Evolutionary conservation across 2,888 invertebrate genomes (phyloP), one percentile per base, ranked within the genome.

Genomic region (Coenonympha arcania): DNA sequence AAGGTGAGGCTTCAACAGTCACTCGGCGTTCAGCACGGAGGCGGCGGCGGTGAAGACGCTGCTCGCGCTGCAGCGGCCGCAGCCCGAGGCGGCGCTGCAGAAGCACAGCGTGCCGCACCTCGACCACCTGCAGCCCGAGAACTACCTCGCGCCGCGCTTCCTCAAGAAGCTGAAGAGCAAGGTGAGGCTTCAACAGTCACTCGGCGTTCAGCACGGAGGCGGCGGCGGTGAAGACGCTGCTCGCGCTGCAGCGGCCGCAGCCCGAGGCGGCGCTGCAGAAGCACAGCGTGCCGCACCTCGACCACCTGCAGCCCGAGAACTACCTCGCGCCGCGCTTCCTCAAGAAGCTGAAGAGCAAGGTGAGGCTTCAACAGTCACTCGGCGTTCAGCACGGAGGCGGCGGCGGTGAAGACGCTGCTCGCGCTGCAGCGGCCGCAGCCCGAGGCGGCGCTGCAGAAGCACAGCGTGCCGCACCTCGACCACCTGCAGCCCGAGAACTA

Each of bases 1-100:
- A n/a, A n/a, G n/a, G n/a, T n/a, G n/a, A n/a, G n/a, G n/a, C n/a
- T n/a, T n/a, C n/a, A n/a, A n/a, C n/a, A n/a, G n/a, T n/a, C n/a
- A 99, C 79, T 92, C 95, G 57, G 93, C 95, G 0, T 99, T 98
- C 82, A 95, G 94, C 58, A 88, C 91, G 13, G 99, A 99, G 81
- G 96, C 97, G 26, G 90, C 91, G 59, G 92, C 92, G 30, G 96
- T 99, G 65, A 88, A 91, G 60, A 92, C 95, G 2, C 93, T 99
- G 71, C 88, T 99, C 40, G 92, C 93, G 63, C 92, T 99, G 88
- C 99, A 98, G 78, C 90, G 91, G 64, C 95, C 96, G 13, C 92
- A 92, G 13, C 92, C 92, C 19, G 90, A 89, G 15, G 92, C 94
- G 9, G 92, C 66, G 89, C 90, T 80, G 88, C 90, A n/a, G 87